Evolutionary conservation across 1,140 invertebrate species (phyloP).

Genomic region (Zeugodacus cucurbitae): DNA sequence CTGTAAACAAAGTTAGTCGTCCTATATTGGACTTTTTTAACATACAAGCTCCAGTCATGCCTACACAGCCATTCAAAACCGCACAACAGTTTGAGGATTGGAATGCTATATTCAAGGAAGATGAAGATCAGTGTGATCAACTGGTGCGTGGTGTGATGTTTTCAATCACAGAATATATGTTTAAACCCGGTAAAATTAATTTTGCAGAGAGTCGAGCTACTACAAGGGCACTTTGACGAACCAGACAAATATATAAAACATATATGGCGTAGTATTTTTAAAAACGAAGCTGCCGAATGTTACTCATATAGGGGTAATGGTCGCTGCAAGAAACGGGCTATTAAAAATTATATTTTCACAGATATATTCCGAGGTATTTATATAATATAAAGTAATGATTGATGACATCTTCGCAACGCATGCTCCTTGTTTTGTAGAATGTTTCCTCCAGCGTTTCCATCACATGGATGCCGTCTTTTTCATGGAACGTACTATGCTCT

Average conservation of each 20-base stretch:
- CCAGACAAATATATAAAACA: slow-evolving; percentile 35
- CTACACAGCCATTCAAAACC: slow-evolving; percentile 27
- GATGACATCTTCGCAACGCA: too few relatives aligned
- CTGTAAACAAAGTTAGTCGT: neutral
- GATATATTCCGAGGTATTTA: slow-evolving; percentile 22
- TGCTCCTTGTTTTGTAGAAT: neutral
- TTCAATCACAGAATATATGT: neutral
- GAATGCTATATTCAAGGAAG: neutral
- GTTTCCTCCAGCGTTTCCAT: slow-evolving; percentile 26
- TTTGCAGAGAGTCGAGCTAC: slow-evolving; percentile 17
- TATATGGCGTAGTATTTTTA: slow-evolving; percentile 21
- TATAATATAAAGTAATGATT: neutral
- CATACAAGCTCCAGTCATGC: slow-evolving; percentile 7
- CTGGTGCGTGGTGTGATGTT: slow-evolving; percentile 5
- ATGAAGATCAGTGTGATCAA: slow-evolving; percentile 38
- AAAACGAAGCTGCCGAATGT: slow-evolving; percentile 10
- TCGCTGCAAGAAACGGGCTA: neutral
- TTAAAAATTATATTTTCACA: slow-evolving; percentile 35
- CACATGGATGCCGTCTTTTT: slow-evolving; percentile 20
- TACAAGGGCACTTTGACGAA: slow-evolving; percentile 19
- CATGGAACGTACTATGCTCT: slow-evolving; percentile 32
- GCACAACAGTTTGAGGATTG: slow-evolving; percentile 25
- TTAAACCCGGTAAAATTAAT: neutral
- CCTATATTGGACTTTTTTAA: slow-evolving; percentile 24
- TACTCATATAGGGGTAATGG: slow-evolving; percentile 21